Evolutionary conservation across 2,113 vertebrate genomes (phyloP), one percentile per base, ranked within the genome.

Genomic region (Aphyosemion australe): DNA sequence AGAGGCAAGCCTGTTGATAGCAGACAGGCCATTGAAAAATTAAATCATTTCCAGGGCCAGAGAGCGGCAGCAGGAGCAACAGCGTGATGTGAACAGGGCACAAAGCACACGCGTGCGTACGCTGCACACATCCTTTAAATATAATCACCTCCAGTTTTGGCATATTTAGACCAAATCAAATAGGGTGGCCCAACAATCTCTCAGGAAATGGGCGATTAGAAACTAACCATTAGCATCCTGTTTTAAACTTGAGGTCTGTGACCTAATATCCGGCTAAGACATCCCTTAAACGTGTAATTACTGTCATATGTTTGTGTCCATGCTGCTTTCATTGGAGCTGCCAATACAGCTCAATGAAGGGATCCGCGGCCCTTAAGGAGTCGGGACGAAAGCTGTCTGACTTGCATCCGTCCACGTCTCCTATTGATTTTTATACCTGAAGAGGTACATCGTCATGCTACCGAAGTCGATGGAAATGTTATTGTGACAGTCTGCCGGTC

Each of bases 1-100:
- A 85, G 85, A 82, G 87, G 76, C 82, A 68, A 72, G 84, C 81
- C 86, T 85, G 87, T 84, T 91, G 84, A 90, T 89, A 55, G 78
- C 76, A 84, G 84, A 60, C 79, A 84, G 83, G 76, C 82, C 80
- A 88, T 60, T 89, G 82, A 85, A 87, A 90, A 88, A 86, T 87
- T 73, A 79, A 89, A 90, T 84, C 49, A 87, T 79, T 88, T 87
- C 69, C 85, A 86, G 74, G 76, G 72, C 76, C 71, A 56, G 62
- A 63, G 72, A 87, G 76, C 74, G 82, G 72, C 78, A 84, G 79
- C 55, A 46, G 77, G 70, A 61, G 58, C 78, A 80, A 80, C 62
- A 84, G 65, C 66, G 65, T 68, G 61, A 73, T 65, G 68, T 13
- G 18, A 74, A 53, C 64, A 77, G 60, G 62, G 76, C 54, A 74